phyloP scores from a whole-genome alignment of 2,797 vertebrate genomes.

The Glossophaga mutica region DNA sequence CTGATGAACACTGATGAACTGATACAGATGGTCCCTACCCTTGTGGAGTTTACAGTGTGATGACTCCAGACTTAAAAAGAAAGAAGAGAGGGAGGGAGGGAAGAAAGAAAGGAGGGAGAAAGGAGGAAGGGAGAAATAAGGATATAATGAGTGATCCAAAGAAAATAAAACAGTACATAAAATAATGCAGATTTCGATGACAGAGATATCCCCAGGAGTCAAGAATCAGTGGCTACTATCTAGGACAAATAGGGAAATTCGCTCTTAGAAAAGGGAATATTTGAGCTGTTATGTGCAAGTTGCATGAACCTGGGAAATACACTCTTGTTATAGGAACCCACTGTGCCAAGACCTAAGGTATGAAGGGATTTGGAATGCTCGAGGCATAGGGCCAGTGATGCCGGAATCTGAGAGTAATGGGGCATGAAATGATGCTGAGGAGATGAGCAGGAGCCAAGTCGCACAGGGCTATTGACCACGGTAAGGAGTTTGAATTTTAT shows the following conservation, averaged over 20 bases:
- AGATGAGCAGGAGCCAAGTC: neutral
- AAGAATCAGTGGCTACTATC: neutral
- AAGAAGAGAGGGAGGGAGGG: neutral
- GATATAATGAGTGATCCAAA: neutral
- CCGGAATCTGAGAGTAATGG: too few relatives aligned
- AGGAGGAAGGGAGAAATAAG: neutral
- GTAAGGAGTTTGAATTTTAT: neutral
- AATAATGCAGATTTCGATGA: neutral
- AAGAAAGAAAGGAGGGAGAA: neutral
- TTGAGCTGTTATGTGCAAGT: neutral
- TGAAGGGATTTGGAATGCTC: neutral
- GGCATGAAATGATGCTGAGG: neutral
- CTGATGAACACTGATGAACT: neutral
- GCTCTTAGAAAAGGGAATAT: neutral
- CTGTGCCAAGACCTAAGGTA: neutral
- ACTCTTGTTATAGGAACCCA: neutral
- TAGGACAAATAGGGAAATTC: neutral
- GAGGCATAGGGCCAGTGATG: neutral
- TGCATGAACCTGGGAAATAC: neutral
- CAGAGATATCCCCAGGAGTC: neutral
- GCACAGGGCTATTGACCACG: neutral
- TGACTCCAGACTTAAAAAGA: neutral
- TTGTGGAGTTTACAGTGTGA: neutral
- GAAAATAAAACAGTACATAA: neutral
- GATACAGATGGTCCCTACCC: too few relatives aligned